These are phyloP conservation scores for Melanostigma gelatinosum DNA, from an alignment of 2,113 vertebrate genomes.

Conservation along the genomic window DNA sequence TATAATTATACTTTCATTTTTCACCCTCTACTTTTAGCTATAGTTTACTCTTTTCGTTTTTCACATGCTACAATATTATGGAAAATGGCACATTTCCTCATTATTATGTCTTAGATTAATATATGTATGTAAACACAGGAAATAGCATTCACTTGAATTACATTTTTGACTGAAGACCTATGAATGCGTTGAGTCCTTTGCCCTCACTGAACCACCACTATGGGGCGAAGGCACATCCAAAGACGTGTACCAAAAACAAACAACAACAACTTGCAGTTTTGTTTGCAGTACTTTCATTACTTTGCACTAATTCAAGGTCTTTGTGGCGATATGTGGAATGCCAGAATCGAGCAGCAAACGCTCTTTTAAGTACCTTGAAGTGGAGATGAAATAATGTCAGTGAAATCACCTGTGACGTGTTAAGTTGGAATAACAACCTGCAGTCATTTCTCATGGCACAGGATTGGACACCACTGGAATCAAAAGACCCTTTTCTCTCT, in stretches of 20 bases:
- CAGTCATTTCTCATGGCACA: background rate
- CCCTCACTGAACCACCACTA: background rate
- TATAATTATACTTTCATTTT: background rate
- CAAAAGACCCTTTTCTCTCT: background rate
- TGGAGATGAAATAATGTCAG: background rate
- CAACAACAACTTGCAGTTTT: background rate
- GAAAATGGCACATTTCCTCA: background rate
- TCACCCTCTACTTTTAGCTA: too few species aligned
- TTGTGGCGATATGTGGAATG: background rate
- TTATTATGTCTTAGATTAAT: background rate
- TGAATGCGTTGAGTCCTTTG: background rate
- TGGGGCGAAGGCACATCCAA: background rate
- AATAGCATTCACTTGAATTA: background rate
- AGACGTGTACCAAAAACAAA: too few species aligned
- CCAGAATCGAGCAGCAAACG: background rate
- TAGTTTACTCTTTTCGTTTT: too few species aligned
- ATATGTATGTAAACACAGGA: background rate
- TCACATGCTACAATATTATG: background rate
- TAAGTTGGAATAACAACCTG: background rate
- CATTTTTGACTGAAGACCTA: background rate
- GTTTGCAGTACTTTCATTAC: background rate
- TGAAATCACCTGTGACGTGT: background rate
- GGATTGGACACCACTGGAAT: background rate
- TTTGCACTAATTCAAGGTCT: background rate
- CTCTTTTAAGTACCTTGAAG: background rate